A percentile compares a stretch with the other conserved stretches of the same genome.
Evolutionary conservation across 2,888 invertebrate species (phyloP).

Genomic region (Melieria omissa): DNA sequence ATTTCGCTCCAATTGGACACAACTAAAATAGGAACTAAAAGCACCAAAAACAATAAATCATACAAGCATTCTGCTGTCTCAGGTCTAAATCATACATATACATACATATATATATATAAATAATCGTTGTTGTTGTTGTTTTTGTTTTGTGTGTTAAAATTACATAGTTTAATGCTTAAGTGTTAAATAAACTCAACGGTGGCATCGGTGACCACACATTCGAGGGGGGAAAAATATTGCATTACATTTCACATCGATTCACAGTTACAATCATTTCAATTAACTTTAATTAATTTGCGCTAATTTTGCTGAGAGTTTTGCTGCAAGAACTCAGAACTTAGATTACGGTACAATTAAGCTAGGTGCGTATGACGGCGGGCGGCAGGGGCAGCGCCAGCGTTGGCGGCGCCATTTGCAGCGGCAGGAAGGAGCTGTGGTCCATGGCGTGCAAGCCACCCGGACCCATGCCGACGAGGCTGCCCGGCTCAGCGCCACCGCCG

Average conservation of each 20-base stretch:
- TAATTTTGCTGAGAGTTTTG: constrained; percentile 11
- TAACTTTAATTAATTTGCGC: constrained; percentile 7
- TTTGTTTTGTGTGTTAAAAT: constrained; percentile 10
- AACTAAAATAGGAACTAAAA: constrained; percentile 46
- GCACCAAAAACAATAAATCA: constrained; percentile 41
- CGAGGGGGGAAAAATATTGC: constrained; percentile 49
- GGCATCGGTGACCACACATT: neutral
- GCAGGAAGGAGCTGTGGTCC: constrained; percentile 38
- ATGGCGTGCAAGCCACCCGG: constrained; percentile 7
- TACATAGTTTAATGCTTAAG: constrained; percentile 38
- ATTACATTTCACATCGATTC: constrained; percentile 50
- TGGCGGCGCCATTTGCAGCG: constrained; percentile 38
- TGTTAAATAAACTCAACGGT: constrained; percentile 32
- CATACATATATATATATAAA: constrained; percentile 15
- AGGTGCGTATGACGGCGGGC: constrained; percentile 49
- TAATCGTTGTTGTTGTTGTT: constrained; percentile 35
- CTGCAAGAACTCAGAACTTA: constrained; percentile 20
- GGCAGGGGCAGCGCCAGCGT: constrained; percentile 43
- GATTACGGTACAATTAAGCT: constrained; percentile 22
- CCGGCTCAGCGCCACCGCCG: constrained; percentile 29
- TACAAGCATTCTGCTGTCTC: constrained; percentile 14
- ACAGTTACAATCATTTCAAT: constrained; percentile 26
- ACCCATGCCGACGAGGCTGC: constrained; percentile 14
- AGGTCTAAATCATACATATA: neutral
- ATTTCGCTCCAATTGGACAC: too few relatives aligned